Percentiles rank a stretch among this genome's conserved stretches.
These are phyloP conservation scores for Sapayoa aenigma DNA, from an alignment of 2,113 vertebrate genomes.

Conservation along the genomic window DNA sequence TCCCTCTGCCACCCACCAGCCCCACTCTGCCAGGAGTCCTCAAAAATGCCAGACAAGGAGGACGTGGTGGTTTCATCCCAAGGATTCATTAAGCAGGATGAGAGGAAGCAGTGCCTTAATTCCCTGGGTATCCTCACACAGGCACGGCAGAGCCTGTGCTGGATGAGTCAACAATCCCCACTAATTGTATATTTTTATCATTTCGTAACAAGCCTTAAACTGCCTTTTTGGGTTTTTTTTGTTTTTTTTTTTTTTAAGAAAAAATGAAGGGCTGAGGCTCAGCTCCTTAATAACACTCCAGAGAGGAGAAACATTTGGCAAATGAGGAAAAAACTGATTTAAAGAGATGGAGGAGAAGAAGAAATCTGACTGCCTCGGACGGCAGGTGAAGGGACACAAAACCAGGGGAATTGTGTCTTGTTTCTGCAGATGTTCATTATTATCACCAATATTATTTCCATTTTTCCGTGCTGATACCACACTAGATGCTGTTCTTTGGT, in stretches of 20 bases:
- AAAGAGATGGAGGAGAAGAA: neutral
- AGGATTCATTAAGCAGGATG: neutral
- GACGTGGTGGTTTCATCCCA: neutral
- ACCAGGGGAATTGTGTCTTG: neutral
- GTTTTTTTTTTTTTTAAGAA: neutral
- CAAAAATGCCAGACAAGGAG: neutral
- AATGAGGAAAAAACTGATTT: neutral
- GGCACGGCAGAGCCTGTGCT: neutral
- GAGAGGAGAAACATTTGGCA: neutral
- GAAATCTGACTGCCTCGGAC: neutral
- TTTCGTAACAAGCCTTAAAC: neutral
- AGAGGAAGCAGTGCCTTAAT: neutral
- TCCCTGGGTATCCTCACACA: neutral
- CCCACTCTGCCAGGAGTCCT: neutral
- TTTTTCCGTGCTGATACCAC: neutral
- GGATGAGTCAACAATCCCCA: neutral
- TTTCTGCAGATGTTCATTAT: neutral
- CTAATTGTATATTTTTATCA: neutral
- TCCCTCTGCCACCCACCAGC: no score
- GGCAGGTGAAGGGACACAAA: neutral
- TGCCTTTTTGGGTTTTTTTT: no score
- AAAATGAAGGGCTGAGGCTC: neutral
- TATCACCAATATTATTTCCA: neutral
- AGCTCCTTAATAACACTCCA: neutral
- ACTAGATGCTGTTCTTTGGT: neutral